A percentile compares a stretch with the other conserved stretches of the same genome.
phyloP scores from a whole-genome alignment of 2,888 invertebrate genomes.

The Nomada fucata region DNA sequence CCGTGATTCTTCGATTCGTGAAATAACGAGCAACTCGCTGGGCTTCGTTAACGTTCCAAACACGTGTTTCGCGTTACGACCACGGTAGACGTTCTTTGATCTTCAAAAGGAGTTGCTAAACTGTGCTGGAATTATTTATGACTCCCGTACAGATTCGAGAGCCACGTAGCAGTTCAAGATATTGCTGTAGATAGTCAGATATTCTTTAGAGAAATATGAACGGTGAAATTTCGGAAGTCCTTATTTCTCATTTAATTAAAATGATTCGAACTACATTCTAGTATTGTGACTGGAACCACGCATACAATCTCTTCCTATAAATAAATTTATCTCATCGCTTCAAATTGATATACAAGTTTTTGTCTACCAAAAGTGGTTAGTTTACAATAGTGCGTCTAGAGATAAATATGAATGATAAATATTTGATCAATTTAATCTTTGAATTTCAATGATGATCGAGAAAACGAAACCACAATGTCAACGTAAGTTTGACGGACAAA shows the following conservation, averaged over 20 bases:
- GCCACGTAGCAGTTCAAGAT: slow-evolving; percentile 2
- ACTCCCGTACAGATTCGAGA: slow-evolving; percentile 24
- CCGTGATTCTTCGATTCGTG: slow-evolving; percentile 17
- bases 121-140: slow-evolving; percentile 57
- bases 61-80: slow-evolving; percentile 53
- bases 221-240: too few relatives aligned
- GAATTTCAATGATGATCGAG: too few relatives aligned
- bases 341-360: too few relatives aligned
- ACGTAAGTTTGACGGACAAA: too few relatives aligned
- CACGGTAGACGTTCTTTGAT: slow-evolving; percentile 47
- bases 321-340: too few relatives aligned
- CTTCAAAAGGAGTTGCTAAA: slow-evolving; percentile 40
- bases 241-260: not conserved
- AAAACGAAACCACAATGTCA: too few relatives aligned
- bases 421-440: too few relatives aligned
- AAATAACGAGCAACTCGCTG: slow-evolving; percentile 22
- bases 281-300: too few relatives aligned
- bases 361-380: too few relatives aligned
- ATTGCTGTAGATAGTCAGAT: not conserved
- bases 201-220: not conserved
- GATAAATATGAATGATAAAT: too few relatives aligned
- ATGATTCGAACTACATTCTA: not conserved
- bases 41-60: slow-evolving; percentile 33
- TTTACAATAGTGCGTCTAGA: too few relatives aligned
- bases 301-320: too few relatives aligned